These are phyloP conservation scores for Drosophila barbarae DNA, from an alignment of 2,888 invertebrate species.

Conservation along the genomic window DNA sequence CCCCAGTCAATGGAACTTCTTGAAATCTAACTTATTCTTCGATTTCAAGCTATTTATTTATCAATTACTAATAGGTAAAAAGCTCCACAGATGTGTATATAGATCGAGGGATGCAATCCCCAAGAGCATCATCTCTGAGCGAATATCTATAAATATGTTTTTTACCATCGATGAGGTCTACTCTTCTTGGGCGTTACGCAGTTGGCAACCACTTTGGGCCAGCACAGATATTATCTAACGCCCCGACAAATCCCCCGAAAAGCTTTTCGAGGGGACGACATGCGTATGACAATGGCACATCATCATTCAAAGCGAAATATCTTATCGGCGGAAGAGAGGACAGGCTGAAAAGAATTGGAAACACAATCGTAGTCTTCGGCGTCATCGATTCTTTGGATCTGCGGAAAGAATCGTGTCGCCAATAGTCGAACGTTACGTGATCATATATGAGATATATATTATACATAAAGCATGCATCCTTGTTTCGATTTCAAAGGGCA, in stretches of 20 bases:
- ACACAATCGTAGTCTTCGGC: not conserved
- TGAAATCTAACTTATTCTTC: not conserved
- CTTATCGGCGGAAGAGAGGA: constrained; percentile 57
- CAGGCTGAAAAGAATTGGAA: constrained; percentile 9
- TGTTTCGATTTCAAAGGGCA: too few relatives aligned
- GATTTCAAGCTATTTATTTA: too few relatives aligned
- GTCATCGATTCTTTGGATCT: constrained; percentile 25
- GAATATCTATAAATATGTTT: not conserved
- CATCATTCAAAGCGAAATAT: constrained; percentile 74
- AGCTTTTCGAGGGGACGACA: constrained; percentile 37
- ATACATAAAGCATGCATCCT: too few relatives aligned
- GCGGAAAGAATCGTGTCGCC: constrained; percentile 12
- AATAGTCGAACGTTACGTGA: not conserved
- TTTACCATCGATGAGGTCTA: not conserved
- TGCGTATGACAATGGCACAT: constrained; percentile 71
- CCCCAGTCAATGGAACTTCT: not conserved
- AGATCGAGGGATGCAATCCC: too few relatives aligned
- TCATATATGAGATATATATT: not conserved
- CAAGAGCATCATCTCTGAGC: not conserved
- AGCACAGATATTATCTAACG: constrained; percentile 64
- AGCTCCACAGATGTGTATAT: not conserved
- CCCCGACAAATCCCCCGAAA: constrained; percentile 63
- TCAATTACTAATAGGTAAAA: not conserved
- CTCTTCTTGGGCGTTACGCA: constrained; percentile 4
- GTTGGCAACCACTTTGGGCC: constrained; percentile 20